Base-by-base conservation (phyloP, 1,140 invertebrate species). In the Drosophila miranda region DNA sequence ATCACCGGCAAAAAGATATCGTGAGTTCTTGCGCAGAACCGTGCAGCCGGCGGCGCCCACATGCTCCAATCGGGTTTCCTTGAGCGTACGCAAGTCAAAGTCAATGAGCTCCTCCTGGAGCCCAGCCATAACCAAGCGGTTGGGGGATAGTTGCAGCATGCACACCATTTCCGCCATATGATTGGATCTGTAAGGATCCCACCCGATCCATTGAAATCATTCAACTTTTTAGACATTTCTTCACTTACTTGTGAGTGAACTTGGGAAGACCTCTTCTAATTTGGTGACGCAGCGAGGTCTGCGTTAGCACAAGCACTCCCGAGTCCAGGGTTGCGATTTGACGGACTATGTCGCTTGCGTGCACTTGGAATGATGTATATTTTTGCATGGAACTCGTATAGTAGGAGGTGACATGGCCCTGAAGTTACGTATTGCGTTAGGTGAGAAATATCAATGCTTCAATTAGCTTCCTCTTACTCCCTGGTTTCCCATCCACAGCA, bases 331-430 rank as follows among this genome's bases (percentile, higher is more conserved):
- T 94, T 59, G 95, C 91, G 68, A 98, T 95, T 80, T 98, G 96
- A 51, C 98, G 93, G 16, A 99, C 94, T 91, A 98, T 97, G 89
- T 98, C 96, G 11, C 93, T 94, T 41, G 94, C 93, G 90, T 98
- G 96, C 13, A 98, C 95, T 95, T 97, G 95, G 86, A 97, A 97
- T 34, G 96, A 96, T 26, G 98, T 98, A 87, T 99, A 98, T 89
- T 98, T 99, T 91, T 98, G 96, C 92, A 98, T 93, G 38, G 93
- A 93, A 38, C 95, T 93, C 2, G 97, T 96, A 92, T 97, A 98
- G 91, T 99, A 99, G 5, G 97, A 98, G 16, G 98, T 98, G 58
- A 99, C 95, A 92, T 98, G 97, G 66, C 98, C 98, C 97, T 98
- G 89, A 49, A 3, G 21, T 3, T 7, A 41, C 7, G 1, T 42